Base-by-base conservation (phyloP, 2,113 vertebrate species). In the Paramisgurnus dabryanus region DNA sequence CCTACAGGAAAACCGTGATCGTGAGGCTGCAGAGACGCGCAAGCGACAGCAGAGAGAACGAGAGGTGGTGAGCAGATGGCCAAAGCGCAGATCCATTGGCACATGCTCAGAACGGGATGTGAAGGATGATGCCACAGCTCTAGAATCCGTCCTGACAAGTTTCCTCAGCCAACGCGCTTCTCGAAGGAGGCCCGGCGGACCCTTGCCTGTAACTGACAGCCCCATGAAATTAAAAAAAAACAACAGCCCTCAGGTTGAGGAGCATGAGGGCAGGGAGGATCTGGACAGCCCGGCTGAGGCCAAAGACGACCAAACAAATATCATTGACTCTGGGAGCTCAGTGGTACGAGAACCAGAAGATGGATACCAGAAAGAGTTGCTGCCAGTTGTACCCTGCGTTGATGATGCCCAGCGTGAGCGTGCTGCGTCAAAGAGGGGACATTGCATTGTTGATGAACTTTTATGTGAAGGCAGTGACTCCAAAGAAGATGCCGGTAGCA, bases 1-100 rank as follows among this genome's bases (percentile, higher is more conserved):
- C 2, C 45, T 84, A 34, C 61, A 94, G 93, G 93, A 94, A 78
- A 94, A 94, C 84, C 49, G 69, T 13, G 88, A 87, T 49, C 89
- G 91, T 34, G 91, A 92, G 40, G 86, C 80, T 6, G 83, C 83
- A 1, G 92, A 93, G 87, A 82, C 83, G 60, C 84, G 84, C 84
- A 83, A 84, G 67, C 83, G 76, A 12, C 88, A 72, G 65, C 87
- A 86, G 80, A 82, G 65, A 43, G 84, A 79, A 17, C 85, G 75
- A 12, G 90, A 91, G 45, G 86, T 82, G 4, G 39, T 90, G 13
- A 87, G 72, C 0, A 5, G 69, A 7, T 27, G 81, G 0, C 6
- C 60, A 7, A 93, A 92, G 63, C 89, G 88, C 0, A 83, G 74
- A 18, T 88, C 91, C 22, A 84, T 63, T 0, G 61, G 67, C 34